A percentile compares a stretch with the other conserved stretches of the same genome.
These are phyloP conservation scores for Ochropacha duplaris DNA, from an alignment of 2,888 invertebrate genomes.

Conservation along the genomic window DNA sequence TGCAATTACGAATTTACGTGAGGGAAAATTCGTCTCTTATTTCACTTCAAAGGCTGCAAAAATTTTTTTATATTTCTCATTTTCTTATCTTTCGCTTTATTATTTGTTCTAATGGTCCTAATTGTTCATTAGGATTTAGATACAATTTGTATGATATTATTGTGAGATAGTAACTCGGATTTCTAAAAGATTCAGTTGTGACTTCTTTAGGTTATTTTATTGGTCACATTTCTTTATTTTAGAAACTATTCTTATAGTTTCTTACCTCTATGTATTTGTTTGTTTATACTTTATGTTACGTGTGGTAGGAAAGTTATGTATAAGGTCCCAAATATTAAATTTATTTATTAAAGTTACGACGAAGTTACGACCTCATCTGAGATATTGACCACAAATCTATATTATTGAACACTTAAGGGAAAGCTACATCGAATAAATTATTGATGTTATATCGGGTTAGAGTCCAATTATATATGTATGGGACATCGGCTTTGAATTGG, in stretches of 20 bases:
- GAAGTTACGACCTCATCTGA: slow-evolving; percentile 37
- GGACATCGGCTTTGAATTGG: neutral
- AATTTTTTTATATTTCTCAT: neutral
- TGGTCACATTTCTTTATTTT: no score
- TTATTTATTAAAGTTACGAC: slow-evolving; percentile 12
- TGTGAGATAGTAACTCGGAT: neutral
- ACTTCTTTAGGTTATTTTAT: no score
- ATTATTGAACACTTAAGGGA: slow-evolving; percentile 39
- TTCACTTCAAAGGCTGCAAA: slow-evolving; percentile 1
- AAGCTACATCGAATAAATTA: neutral
- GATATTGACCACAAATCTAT: slow-evolving; percentile 52
- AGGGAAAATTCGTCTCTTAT: neutral
- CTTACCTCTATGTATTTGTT: no score
- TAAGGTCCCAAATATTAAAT: slow-evolving; percentile 16
- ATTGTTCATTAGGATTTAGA: neutral
- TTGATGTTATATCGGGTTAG: slow-evolving; percentile 4
- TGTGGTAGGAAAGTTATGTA: slow-evolving; percentile 13
- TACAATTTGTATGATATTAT: neutral
- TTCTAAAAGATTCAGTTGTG: neutral
- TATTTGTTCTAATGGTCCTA: neutral
- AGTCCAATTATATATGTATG: slow-evolving; percentile 7
- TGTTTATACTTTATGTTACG: no score
- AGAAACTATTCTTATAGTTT: no score
- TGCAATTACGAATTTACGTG: slow-evolving; percentile 4
- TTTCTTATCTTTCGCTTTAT: neutral